Base-by-base conservation (phyloP, 1,140 invertebrate species). In the Anthonomus grandis region DNA sequence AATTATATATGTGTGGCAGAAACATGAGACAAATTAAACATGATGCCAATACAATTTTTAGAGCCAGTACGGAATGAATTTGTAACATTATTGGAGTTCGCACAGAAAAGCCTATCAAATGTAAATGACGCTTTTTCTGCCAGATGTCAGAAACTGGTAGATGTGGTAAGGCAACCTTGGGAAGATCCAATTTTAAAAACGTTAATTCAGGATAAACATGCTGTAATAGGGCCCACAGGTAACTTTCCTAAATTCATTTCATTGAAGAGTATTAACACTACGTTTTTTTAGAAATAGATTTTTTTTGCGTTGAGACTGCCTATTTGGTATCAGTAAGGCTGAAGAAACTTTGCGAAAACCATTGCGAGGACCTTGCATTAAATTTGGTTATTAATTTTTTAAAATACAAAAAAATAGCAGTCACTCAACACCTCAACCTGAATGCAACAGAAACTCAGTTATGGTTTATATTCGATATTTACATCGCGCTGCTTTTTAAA, bases 381-480 rank as follows among this genome's bases (percentile, higher is more conserved):
- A 72, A 71, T 63, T 65, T 73, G 24, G 70, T 70, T 22, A 69
- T 66, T 25, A 62, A 69, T 39, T 73, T 69, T 41, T 64, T 73
- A 60, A 69, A 65, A 13, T 73, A 65, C 55, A 65, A 67, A 24
- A 63, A 69, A 41, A 51, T 65, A 46, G 62, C 70, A 9, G 62
- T 63, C 48, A 45, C 39, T 10, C 59, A 65, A 34, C 66, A 70
- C 47, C 66, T 69, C 36, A 72, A 54, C 53, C 45, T 72, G 18
- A 69, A 68, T 59, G 66, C 69, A 13, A 71, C 69, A 2, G 66
- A 70, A 49, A 66, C 65, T 39, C 71, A 73, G 27, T 67, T 70
- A 41, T 67, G 68, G 52, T 74, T 71, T 51, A 66, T 70, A 55
- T 70, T 74, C 37, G 72, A 74, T 59, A 66, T 72, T n/a, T 70